Conservation (phyloP, 2,113 vertebrate species). For the Pseudorhombus dupliciocellatus region DNA sequence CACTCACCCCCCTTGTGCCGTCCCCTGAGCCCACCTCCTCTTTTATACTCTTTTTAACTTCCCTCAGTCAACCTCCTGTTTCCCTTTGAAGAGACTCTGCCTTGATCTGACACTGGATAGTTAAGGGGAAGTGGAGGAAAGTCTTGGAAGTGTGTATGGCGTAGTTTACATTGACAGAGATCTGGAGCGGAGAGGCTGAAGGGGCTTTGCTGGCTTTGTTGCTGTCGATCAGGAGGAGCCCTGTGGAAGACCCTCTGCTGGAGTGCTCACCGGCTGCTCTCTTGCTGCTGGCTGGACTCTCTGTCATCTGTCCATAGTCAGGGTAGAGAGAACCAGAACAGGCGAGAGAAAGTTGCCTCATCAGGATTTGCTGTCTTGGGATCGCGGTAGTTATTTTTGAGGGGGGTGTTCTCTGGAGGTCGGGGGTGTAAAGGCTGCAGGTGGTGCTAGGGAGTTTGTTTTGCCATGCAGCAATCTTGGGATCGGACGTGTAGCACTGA, state of each 20-base stretch:
- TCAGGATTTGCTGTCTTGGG: constrained; percentile 59
- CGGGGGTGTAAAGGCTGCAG: constrained; percentile 48
- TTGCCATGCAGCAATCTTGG: constrained; percentile 72
- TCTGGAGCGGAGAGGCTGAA: constrained; percentile 23
- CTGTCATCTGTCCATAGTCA: constrained; percentile 40
- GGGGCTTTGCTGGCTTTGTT: constrained; percentile 48
- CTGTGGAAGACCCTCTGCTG: constrained; percentile 41
- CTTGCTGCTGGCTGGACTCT: constrained; percentile 31
- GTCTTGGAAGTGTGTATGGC: background rate
- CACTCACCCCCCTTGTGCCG: constrained; percentile 43
- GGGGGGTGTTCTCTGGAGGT: constrained; percentile 30
- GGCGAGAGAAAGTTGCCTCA: constrained; percentile 52
- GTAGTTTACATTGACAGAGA: constrained; percentile 4
- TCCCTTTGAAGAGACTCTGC: constrained; percentile 59
- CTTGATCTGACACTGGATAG: constrained; percentile 17
- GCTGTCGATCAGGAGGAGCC: constrained; percentile 63
- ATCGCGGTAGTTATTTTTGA: constrained; percentile 54
- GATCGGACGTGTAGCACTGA: constrained; percentile 59
- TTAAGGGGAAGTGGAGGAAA: constrained; percentile 21
- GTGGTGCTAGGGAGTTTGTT: constrained; percentile 68
- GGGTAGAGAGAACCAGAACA: constrained; percentile 35
- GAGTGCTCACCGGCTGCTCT: constrained; percentile 39
- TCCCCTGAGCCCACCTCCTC: constrained; percentile 66
- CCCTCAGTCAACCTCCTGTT: constrained; percentile 54
- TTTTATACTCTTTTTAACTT: constrained; percentile 62